A percentile compares a stretch with the other conserved stretches of the same genome.
phyloP scores from a whole-genome alignment of 2,113 vertebrate species.

The Paratilapia polleni region DNA sequence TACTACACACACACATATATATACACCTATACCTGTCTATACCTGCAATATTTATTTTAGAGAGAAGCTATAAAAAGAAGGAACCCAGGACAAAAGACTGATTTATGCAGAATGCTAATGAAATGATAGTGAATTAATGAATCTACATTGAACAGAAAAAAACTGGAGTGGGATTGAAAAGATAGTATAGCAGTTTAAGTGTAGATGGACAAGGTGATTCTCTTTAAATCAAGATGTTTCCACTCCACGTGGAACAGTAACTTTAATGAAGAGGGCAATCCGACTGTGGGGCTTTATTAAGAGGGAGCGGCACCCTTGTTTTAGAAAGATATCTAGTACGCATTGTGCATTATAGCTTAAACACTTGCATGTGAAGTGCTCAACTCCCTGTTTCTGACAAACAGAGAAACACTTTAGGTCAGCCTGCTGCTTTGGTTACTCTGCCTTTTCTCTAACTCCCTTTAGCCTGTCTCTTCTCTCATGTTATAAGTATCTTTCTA shows the following conservation, averaged over 20 bases:
- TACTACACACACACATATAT: constrained; percentile 8
- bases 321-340: not conserved
- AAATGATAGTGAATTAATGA: not conserved
- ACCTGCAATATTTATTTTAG: constrained; percentile 11
- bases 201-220: not conserved
- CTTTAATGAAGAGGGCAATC: not conserved
- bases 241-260: not conserved
- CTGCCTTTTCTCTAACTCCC: not conserved
- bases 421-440: not conserved
- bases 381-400: not conserved
- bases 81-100: not conserved
- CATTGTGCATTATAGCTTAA: not conserved
- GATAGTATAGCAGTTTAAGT: not conserved
- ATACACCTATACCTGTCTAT: not conserved
- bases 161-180: not conserved
- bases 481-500: constrained; percentile 6
- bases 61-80: not conserved
- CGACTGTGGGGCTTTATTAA: not conserved
- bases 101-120: constrained; percentile 1
- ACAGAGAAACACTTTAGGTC: not conserved
- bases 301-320: not conserved
- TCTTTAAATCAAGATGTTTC: not conserved
- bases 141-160: not conserved
- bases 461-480: not conserved
- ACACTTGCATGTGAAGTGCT: not conserved